A percentile compares a stretch with the other conserved stretches of the same genome.
Conservation (phyloP, 2,797 vertebrate species). For the Spatula versicolor region DNA sequence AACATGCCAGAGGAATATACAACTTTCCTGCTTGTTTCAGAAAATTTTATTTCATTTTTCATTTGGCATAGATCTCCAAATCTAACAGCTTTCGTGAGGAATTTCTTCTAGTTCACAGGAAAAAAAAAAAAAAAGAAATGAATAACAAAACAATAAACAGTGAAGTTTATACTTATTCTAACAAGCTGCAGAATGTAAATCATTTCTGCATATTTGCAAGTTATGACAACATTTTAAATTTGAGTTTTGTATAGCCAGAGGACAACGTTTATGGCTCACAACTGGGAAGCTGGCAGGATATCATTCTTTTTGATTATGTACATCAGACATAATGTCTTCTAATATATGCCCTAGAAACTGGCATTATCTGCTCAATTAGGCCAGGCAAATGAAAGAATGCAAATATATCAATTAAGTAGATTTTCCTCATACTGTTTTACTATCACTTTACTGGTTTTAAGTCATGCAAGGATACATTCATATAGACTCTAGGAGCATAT, state of each 20-base stretch:
- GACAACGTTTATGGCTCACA: background rate
- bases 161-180: background rate
- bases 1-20: background rate
- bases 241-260: background rate
- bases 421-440: background rate
- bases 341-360: background rate
- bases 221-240: slow-evolving; percentile 8
- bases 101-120: background rate
- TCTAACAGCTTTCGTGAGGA: background rate
- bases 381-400: background rate
- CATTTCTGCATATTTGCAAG: slow-evolving; percentile 1
- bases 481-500: accelerated
- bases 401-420: background rate
- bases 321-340: background rate
- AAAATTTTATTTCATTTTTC: slow-evolving; percentile 26
- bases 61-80: background rate
- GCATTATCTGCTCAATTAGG: background rate
- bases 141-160: slow-evolving; percentile 8
- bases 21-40: background rate
- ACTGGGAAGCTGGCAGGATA: background rate
- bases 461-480: background rate
- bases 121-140: background rate
- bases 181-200: background rate
- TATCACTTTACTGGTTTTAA: background rate
- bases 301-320: background rate